Evolutionary conservation across 2,113 vertebrate genomes (phyloP).

Genomic region (Gulo gulo): DNA sequence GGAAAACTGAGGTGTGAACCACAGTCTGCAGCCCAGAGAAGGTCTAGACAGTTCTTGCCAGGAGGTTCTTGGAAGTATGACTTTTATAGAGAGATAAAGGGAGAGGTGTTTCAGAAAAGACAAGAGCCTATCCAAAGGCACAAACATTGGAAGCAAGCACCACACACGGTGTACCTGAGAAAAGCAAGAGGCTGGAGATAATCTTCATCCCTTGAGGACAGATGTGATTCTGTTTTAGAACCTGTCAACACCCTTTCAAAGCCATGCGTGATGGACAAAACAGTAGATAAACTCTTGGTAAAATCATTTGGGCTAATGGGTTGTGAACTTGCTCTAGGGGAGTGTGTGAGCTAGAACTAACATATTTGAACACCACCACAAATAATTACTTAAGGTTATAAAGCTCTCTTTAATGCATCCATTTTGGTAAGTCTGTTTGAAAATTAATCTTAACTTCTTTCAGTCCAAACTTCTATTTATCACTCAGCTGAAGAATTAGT

Average conservation of each 20-base stretch:
- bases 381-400: neutral
- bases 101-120: neutral
- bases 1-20: neutral
- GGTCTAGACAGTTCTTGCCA: neutral
- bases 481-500: neutral
- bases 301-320: neutral
- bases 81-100: neutral
- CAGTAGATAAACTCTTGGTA: neutral
- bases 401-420: neutral
- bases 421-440: conserved; percentile 5
- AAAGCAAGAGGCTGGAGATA: neutral
- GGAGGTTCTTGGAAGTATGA: neutral
- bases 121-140: neutral
- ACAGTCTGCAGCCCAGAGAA: neutral
- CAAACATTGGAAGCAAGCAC: neutral
- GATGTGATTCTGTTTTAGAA: neutral
- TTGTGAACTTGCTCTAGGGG: neutral
- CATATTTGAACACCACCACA: neutral
- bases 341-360: neutral
- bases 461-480: neutral
- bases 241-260: neutral
- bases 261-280: neutral
- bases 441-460: conserved; percentile 30
- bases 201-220: neutral
- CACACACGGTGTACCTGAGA: neutral